phyloP scores from a whole-genome alignment of 2,888 invertebrate genomes.

The Cryptus armator region DNA sequence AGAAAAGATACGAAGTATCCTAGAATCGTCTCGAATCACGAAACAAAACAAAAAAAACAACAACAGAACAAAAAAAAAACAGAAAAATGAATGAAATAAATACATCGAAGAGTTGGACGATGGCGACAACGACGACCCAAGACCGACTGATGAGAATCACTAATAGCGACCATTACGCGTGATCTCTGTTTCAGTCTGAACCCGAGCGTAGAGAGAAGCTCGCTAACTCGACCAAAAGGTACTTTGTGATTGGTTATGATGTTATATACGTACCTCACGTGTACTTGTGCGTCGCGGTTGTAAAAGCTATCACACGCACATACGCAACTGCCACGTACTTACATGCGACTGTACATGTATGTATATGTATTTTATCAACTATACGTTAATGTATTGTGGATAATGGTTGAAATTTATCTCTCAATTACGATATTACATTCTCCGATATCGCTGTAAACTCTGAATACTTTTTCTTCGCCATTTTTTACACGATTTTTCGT shows the following conservation, averaged over 20 bases:
- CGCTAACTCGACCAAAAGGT: constrained; percentile 85
- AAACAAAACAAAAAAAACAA: constrained; percentile 44
- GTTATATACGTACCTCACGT: constrained; percentile 77
- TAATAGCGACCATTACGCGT: constrained; percentile 82
- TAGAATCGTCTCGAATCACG: background rate
- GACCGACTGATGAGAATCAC: constrained; percentile 68
- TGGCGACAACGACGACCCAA: constrained; percentile 46
- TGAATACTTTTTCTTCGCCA: too few relatives aligned
- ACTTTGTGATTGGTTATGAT: constrained; percentile 84
- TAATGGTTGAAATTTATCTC: background rate
- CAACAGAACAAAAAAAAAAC: constrained; percentile 41
- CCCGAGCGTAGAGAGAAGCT: constrained; percentile 85
- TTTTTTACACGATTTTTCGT: background rate
- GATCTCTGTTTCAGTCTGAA: constrained; percentile 85
- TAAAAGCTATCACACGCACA: constrained; percentile 34
- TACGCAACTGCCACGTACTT: constrained; percentile 53
- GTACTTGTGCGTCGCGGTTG: constrained; percentile 65
- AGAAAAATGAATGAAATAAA: constrained; percentile 31
- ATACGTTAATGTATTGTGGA: constrained; percentile 54
- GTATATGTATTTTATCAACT: constrained; percentile 51
- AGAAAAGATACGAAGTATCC: constrained; percentile 28
- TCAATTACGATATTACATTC: background rate
- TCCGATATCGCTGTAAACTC: too few relatives aligned
- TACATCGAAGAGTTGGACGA: constrained; percentile 30
- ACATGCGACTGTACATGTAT: constrained; percentile 47